Percentiles rank a stretch among this genome's conserved stretches.
Conservation (phyloP, 2,113 vertebrate species). For the Cochlearius cochlearius region DNA sequence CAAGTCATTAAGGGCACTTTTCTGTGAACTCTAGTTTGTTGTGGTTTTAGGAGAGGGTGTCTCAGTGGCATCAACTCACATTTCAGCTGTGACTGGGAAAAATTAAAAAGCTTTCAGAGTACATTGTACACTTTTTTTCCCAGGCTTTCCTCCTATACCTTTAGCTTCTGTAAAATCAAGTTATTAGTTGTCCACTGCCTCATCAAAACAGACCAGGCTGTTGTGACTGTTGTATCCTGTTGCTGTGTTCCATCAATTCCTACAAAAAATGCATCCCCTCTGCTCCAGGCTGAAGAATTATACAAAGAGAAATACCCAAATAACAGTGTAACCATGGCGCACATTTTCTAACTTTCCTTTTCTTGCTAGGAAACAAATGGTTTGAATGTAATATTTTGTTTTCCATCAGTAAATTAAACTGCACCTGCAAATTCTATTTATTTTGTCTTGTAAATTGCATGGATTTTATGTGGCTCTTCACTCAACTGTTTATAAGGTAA, state of each 20-base stretch:
- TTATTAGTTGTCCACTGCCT: background rate
- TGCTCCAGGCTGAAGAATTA: background rate
- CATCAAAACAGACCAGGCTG: background rate
- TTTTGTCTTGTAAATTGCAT: background rate
- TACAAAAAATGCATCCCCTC: background rate
- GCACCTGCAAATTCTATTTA: background rate
- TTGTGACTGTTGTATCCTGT: background rate
- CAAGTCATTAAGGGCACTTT: background rate
- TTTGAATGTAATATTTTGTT: background rate
- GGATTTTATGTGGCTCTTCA: background rate
- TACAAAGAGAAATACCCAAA: background rate
- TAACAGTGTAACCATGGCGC: background rate
- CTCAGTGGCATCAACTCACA: background rate
- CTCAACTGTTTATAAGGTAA: background rate
- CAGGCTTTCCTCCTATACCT: background rate
- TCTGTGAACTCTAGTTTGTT: background rate
- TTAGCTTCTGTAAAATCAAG: background rate
- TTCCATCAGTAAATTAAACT: background rate
- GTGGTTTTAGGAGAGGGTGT: fast-evolving
- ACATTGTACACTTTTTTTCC: no score
- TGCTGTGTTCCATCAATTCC: background rate
- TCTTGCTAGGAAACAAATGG: background rate
- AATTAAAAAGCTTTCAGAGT: background rate
- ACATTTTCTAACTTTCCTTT: background rate
- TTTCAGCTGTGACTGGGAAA: background rate